A percentile compares a stretch with the other conserved stretches of the same genome.
phyloP scores from a whole-genome alignment of 1,140 invertebrate genomes.

The Bombus sibiricus region DNA sequence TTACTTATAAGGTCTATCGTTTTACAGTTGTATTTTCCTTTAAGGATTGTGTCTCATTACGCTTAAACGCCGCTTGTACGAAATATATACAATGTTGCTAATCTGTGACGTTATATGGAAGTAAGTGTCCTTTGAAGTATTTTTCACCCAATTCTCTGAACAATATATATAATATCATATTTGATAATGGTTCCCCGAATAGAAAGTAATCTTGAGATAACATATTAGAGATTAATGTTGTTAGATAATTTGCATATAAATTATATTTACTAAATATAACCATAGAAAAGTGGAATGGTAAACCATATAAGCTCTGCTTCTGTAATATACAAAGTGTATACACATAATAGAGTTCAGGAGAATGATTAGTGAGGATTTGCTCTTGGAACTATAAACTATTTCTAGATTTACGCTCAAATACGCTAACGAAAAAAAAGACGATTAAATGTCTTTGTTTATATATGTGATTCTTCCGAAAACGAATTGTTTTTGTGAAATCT shows the following conservation, averaged over 20 bases:
- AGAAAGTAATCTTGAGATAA: background rate
- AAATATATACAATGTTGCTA: background rate
- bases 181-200: background rate
- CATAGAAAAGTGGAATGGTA: background rate
- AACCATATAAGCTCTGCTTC: no score
- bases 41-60: background rate
- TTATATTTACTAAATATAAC: background rate
- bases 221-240: background rate
- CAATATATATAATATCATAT: background rate
- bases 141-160: background rate
- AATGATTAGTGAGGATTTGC: no score
- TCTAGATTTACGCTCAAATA: background rate
- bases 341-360: no score
- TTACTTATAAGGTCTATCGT: background rate
- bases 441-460: no score
- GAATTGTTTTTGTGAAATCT: background rate
- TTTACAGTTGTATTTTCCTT: background rate
- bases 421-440: background rate
- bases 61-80: background rate
- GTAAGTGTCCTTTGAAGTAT: background rate
- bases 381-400: no score
- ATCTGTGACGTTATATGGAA: background rate
- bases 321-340: no score
- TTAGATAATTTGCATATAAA: background rate
- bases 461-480: background rate